phyloP scores from a whole-genome alignment of 2,113 vertebrate genomes.

The Corvus hawaiiensis region DNA sequence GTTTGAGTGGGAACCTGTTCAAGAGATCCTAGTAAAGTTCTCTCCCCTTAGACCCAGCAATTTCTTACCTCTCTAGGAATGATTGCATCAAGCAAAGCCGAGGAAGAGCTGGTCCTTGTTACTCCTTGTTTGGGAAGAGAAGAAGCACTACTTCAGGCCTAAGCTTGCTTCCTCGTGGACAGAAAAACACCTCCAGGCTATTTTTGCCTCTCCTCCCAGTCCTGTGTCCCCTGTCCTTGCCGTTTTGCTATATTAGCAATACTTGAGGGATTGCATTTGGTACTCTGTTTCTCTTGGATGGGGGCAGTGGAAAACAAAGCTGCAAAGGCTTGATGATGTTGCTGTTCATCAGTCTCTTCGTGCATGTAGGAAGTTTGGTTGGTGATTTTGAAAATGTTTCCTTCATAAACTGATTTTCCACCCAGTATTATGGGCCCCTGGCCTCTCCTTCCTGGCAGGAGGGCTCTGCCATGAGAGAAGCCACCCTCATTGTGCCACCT shows the following conservation, averaged over 20 bases:
- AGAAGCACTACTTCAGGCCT: background rate
- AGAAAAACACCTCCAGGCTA: background rate
- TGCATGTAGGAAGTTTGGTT: background rate
- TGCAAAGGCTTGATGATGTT: background rate
- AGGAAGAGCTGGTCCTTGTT: background rate
- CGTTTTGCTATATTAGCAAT: background rate
- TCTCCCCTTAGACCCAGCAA: background rate
- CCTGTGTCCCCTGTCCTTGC: background rate
- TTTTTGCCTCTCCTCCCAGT: background rate
- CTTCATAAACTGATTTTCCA: background rate
- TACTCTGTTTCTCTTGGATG: background rate
- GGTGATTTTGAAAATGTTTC: background rate
- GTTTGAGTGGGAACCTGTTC: background rate
- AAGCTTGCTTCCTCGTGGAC: background rate
- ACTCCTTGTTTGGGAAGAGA: background rate
- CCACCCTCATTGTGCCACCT: background rate
- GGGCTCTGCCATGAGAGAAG: background rate
- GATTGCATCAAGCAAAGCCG: background rate
- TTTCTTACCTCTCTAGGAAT: background rate
- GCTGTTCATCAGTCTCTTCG: background rate
- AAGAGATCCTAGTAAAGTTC: background rate
- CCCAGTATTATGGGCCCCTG: fast-evolving
- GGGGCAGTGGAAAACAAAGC: background rate
- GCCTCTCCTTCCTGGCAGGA: background rate
- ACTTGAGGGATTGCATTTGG: background rate